Evolutionary conservation across 2,888 invertebrate species (phyloP).

Genomic region (Poecilus cupreus): DNA sequence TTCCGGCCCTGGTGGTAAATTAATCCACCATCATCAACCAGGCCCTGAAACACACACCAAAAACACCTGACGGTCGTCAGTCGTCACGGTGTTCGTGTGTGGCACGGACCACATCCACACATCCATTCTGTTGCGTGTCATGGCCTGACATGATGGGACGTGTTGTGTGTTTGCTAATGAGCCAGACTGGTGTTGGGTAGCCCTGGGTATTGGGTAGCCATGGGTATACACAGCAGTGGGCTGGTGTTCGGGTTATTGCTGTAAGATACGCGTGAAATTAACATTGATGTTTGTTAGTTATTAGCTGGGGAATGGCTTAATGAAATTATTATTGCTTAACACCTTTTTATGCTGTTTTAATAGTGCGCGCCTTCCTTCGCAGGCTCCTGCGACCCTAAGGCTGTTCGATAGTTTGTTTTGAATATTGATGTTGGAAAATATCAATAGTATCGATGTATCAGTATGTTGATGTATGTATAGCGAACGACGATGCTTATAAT

Average conservation of each 20-base stretch:
- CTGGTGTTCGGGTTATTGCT: not conserved
- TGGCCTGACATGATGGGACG: conserved; percentile 19
- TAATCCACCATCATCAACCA: not conserved
- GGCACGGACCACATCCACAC: not conserved
- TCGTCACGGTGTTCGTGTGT: conserved; percentile 8
- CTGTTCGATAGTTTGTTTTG: no score
- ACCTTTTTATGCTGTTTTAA: not conserved
- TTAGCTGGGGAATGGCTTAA: not conserved
- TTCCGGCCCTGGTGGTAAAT: not conserved
- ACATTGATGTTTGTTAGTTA: not conserved
- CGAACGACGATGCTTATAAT: no score
- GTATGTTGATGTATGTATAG: no score
- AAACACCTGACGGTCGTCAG: conserved; percentile 6
- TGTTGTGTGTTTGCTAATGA: conserved; percentile 28
- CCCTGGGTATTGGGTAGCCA: no score
- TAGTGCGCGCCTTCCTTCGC: no score
- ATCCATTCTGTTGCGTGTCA: not conserved
- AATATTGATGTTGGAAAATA: no score
- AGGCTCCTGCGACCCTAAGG: no score
- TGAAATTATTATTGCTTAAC: not conserved
- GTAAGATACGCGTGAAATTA: not conserved
- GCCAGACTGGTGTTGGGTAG: not conserved
- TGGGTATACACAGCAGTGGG: not conserved
- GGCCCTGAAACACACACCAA: not conserved
- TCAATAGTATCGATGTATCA: no score